Percentiles rank a stretch among this genome's conserved stretches.
Evolutionary conservation across 2,888 invertebrate species (phyloP).

Genomic region (Melinaea marsaeus): DNA sequence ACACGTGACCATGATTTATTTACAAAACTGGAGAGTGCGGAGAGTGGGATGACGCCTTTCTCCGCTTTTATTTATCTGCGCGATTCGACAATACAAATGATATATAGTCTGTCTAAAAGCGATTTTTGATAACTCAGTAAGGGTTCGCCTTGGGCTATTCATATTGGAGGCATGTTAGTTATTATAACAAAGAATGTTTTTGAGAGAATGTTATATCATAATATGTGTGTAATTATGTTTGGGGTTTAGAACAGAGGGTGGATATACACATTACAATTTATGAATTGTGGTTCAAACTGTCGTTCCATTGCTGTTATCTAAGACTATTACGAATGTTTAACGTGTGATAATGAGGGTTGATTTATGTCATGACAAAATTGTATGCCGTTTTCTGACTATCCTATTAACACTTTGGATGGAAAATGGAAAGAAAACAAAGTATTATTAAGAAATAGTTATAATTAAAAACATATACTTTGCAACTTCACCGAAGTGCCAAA

Average conservation of each 20-base stretch:
- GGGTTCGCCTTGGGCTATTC: not conserved
- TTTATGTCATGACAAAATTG: too few species aligned
- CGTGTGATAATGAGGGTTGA: too few species aligned
- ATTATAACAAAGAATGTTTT: conserved; percentile 7
- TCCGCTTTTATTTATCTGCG: conserved; percentile 32
- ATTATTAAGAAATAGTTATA: too few species aligned
- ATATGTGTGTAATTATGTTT: conserved; percentile 1
- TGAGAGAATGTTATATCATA: not conserved
- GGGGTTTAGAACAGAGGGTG: not conserved
- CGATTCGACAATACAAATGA: conserved; percentile 16
- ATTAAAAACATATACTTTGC: too few species aligned
- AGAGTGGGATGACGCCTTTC: conserved; percentile 26
- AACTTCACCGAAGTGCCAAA: too few species aligned
- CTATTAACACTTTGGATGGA: too few species aligned
- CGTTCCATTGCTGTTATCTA: too few species aligned
- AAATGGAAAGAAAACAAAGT: too few species aligned
- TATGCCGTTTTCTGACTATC: too few species aligned
- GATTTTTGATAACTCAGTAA: conserved; percentile 5
- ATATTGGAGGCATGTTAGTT: conserved; percentile 2
- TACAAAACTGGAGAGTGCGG: conserved; percentile 25
- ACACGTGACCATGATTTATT: conserved; percentile 43
- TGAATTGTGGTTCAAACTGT: too few species aligned
- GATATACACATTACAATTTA: too few species aligned
- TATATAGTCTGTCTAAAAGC: conserved; percentile 7
- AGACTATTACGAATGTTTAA: too few species aligned